These are phyloP conservation scores for Scaptomyza flava DNA, from an alignment of 2,888 invertebrate species.

Conservation along the genomic window DNA sequence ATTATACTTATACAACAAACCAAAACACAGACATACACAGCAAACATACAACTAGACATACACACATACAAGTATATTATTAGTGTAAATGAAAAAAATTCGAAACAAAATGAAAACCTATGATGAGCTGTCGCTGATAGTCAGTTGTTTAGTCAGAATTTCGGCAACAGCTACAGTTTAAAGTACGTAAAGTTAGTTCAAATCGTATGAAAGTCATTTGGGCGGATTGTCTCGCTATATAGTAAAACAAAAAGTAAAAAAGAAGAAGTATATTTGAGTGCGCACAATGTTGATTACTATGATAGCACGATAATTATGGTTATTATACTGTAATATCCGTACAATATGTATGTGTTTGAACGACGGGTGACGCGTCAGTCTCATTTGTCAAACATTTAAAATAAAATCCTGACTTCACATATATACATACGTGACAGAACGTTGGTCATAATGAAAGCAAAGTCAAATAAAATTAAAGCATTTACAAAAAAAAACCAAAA, in stretches of 20 bases:
- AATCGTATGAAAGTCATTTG: slow-evolving; percentile 50
- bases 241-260: slow-evolving; percentile 24
- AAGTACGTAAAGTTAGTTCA: slow-evolving; percentile 68
- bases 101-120: slow-evolving; percentile 29
- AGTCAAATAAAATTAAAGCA: slow-evolving; percentile 78
- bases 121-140: slow-evolving; percentile 58
- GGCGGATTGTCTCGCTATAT: slow-evolving; percentile 18
- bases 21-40: slow-evolving; percentile 65
- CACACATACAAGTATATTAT: slow-evolving; percentile 68
- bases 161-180: slow-evolving; percentile 46
- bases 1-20: slow-evolving; percentile 74
- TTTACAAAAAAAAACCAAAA: slow-evolving; percentile 72
- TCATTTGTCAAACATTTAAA: slow-evolving; percentile 33
- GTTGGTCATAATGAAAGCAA: slow-evolving; percentile 62
- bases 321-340: slow-evolving; percentile 36
- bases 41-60: slow-evolving; percentile 60
- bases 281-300: slow-evolving; percentile 40
- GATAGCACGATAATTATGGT: slow-evolving; percentile 42
- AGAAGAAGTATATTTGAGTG: slow-evolving; percentile 11
- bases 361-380: slow-evolving; percentile 23
- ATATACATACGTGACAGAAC: slow-evolving; percentile 28
- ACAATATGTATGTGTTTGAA: slow-evolving; percentile 22
- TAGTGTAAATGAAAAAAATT: slow-evolving; percentile 70
- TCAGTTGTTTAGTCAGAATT: slow-evolving; percentile 68
- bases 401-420: slow-evolving; percentile 38